phyloP scores from a whole-genome alignment of 2,888 invertebrate species.

The Nemotelus pantherinus region DNA sequence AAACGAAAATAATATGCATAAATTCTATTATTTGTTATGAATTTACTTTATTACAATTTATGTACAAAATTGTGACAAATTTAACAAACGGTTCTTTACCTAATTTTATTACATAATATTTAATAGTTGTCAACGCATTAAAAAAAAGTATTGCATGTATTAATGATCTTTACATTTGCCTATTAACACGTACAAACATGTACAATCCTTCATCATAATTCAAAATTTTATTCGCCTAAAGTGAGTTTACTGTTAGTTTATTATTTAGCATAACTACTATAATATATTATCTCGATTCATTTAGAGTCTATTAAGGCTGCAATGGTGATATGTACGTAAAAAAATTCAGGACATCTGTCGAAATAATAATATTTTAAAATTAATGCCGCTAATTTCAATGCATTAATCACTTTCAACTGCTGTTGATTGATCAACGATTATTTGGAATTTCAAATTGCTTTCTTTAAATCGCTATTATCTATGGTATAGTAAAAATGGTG shows the following conservation, averaged over 20 bases:
- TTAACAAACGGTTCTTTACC: conserved; percentile 36
- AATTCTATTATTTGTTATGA: neutral
- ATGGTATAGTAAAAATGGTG: neutral
- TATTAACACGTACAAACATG: neutral
- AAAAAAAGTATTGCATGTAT: conserved; percentile 9
- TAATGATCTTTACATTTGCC: neutral
- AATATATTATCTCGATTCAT: neutral
- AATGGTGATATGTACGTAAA: conserved; percentile 34
- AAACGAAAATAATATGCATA: no score
- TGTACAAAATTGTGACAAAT: conserved; percentile 44
- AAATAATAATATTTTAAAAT: neutral
- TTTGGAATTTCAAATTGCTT: neutral
- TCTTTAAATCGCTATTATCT: conserved; percentile 5
- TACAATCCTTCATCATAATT: no score
- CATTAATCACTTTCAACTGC: neutral
- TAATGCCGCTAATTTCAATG: neutral
- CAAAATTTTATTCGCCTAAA: no score
- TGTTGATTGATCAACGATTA: neutral
- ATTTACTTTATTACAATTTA: conserved; percentile 38
- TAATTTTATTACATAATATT: conserved; percentile 24
- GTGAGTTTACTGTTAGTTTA: neutral
- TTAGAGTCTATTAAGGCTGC: conserved; percentile 34
- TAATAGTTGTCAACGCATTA: conserved; percentile 14
- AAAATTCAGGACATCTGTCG: neutral
- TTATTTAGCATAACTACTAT: neutral